These are phyloP conservation scores for Halocynthia roretzi DNA, from an alignment of 23 tunicate species.

Conservation along the genomic window DNA sequence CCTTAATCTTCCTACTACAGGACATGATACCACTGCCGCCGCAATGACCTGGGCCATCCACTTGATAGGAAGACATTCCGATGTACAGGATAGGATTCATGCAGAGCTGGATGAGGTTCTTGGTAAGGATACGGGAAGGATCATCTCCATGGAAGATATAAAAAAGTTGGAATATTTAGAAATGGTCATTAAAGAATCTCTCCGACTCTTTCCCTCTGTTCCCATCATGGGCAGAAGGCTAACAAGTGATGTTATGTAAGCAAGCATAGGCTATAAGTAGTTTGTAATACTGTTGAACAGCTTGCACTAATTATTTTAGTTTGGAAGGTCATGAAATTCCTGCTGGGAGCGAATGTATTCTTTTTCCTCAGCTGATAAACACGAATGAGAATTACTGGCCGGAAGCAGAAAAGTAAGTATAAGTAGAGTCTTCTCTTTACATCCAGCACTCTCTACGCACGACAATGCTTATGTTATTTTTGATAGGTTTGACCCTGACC, in stretches of 20 bases:
- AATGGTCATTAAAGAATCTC: conserved; percentile 40
- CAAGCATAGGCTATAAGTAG: neutral
- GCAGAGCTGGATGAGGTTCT: conserved; percentile 80
- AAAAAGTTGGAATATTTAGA: conserved; percentile 32
- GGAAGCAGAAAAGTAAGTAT: conserved; percentile 21
- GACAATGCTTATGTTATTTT: neutral
- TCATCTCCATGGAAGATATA: conserved; percentile 29
- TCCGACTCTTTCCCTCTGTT: conserved; percentile 44
- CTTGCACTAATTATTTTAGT: neutral
- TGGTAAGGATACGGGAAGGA: conserved; percentile 6
- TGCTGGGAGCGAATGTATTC: conserved; percentile 7
- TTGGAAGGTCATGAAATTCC: conserved; percentile 35
- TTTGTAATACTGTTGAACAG: neutral
- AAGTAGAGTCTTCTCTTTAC: neutral
- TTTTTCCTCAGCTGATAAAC: conserved; percentile 16
- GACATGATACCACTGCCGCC: conserved; percentile 96
- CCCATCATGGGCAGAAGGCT: conserved; percentile 28
- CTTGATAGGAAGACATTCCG: conserved; percentile 65
- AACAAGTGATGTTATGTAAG: conserved; percentile 16
- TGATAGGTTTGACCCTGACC: conserved; percentile 36
- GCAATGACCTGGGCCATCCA: conserved; percentile 98
- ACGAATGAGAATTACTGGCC: conserved; percentile 28
- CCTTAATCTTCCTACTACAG: neutral
- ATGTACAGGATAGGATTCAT: conserved; percentile 57
- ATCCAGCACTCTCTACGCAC: neutral